A percentile compares a stretch with the other conserved stretches of the same genome.
Evolutionary conservation across 2,113 vertebrate genomes (phyloP).

Genomic region (Centropus unirufus): DNA sequence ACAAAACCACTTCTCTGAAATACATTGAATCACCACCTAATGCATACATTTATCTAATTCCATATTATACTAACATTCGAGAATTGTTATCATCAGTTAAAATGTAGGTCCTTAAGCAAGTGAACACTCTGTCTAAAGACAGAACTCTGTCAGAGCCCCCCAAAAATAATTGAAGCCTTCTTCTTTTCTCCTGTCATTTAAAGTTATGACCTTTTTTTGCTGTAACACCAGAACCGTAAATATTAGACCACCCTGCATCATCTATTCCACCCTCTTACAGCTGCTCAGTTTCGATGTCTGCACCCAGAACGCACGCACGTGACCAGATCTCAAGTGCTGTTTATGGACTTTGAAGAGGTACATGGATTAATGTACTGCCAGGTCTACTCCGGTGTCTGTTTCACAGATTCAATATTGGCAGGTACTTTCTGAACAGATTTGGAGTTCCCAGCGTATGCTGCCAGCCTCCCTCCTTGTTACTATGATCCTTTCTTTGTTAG

Average conservation of each 20-base stretch:
- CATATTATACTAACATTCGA: not conserved
- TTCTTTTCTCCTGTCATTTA: not conserved
- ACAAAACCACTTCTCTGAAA: slow-evolving; percentile 44
- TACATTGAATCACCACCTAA: slow-evolving; percentile 6
- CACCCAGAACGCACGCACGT: not conserved
- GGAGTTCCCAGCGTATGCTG: not conserved
- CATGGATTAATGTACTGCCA: not conserved
- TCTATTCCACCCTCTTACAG: not conserved
- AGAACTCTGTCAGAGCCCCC: not conserved
- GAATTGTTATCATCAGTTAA: not conserved
- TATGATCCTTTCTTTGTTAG: not conserved
- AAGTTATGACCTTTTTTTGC: not conserved
- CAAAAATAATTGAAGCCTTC: not conserved
- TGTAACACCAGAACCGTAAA: not conserved
- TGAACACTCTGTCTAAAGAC: not conserved
- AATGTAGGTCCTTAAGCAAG: not conserved
- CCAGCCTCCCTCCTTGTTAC: not conserved
- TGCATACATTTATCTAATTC: slow-evolving; percentile 36
- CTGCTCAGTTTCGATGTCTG: not conserved
- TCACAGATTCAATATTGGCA: not conserved
- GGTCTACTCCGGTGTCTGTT: not conserved
- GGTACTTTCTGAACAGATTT: not conserved
- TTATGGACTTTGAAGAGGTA: not conserved
- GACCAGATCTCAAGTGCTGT: not conserved
- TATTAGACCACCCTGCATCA: not conserved